Base-by-base conservation (phyloP, 2,797 vertebrate species). In the Periparus ater region DNA sequence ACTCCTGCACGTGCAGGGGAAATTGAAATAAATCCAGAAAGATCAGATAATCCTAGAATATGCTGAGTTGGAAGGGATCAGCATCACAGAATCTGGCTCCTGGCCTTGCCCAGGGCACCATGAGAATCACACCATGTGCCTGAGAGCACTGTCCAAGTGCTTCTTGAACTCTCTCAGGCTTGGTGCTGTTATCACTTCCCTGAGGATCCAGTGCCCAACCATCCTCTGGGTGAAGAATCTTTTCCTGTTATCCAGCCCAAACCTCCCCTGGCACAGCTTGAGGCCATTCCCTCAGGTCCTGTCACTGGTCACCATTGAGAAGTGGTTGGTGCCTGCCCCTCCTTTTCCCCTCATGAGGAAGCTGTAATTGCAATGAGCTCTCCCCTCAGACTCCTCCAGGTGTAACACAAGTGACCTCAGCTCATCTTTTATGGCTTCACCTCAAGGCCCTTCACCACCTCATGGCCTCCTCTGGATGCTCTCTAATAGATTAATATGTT, bases 301-400 rank as follows among this genome's bases (percentile, higher is more conserved):
- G 25, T 30, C 70, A 42, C 30, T 42, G 29, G 19, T 30, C 42
- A 40, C 20, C 14, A 34, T 13, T 40, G 10, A 34, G 5, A 26
- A 83, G 29, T 2, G 9, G 3, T 19, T 1, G 0, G 29, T 30
- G 17, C 5, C 45, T 58, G 17, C 15, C 1, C 12, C 10, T 58
- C 20, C 40, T n/a, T 8, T 34, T 77, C n/a, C 23, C 25, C 10
- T 38, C 25, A 6, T 7, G 2, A 57, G 20, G 17, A 62, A 17
- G 5, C 1, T 21, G 7, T 13, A 50, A 17, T 11, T 50, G 9
- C 32, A 50, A 3, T 38, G 55, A 36, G 5, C 7, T 57, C 5
- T 30, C 20, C 36, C 23, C 17, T 38, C 21, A 40, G 18, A 17
- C 57, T 60, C 22, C 18, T 82, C 36, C 32, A 83, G 44, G 11